Base-by-base conservation (phyloP, 1,140 invertebrate species). In the Drosophila paulistorum region DNA sequence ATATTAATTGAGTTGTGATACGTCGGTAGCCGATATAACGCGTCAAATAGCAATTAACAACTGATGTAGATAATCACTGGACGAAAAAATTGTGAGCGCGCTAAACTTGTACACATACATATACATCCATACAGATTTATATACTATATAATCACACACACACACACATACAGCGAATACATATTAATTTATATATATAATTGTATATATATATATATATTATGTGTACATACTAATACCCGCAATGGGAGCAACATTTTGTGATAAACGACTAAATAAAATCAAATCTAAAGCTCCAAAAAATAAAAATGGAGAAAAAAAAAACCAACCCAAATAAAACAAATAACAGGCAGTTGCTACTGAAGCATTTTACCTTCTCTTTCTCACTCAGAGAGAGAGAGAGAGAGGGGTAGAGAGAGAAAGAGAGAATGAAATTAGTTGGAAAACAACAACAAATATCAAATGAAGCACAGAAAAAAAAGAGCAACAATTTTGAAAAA, bases 31-130 rank as follows among this genome's bases (percentile, higher is more conserved):
- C 81, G 87, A 91, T 90, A 91, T 91, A 90, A 77, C 87, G 85
- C 87, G 89, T 91, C 89, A 91, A 91, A 91, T 91, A 85, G 85
- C 89, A 91, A 91, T 91, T 91, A 91, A 91, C 89, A 91, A 91
- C 89, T 91, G 89, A 91, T 91, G 89, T 80, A 91, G 89, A 91
- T 91, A 91, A 91, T 91, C 80, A 81, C 69, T 89, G 83, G 66
- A 86, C 83, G 41, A 87, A 86, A 86, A 83, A 79, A 83, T 71
- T 83, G 67, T 77, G 83, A 87, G 78, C 83, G 79, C 79, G 74
- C 83, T 86, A 87, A 83, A 71, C 73, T 80, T 54, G 70, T 63
- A 69, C 66, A 79, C 63, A 79, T 39, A 60, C 30, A 73, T 51
- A 20, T 1, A 23, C 20, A 17, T 17, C 17, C 17, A 17, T 17